phyloP scores from a whole-genome alignment of 2,113 vertebrate genomes.

The Seriola quinqueradiata region DNA sequence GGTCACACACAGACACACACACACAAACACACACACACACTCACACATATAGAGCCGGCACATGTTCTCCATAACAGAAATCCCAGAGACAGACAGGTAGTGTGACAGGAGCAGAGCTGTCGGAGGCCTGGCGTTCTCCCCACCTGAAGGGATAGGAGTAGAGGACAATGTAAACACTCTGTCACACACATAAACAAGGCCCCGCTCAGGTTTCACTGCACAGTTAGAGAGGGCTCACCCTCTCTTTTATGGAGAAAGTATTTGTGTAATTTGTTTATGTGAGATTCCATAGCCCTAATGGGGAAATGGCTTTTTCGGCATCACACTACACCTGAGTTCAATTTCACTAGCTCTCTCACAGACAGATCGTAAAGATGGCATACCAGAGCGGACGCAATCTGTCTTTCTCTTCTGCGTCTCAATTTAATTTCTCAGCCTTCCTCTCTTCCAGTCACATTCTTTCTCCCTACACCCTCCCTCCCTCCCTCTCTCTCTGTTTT shows the following conservation, averaged over 20 bases:
- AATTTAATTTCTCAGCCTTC: conserved; percentile 65
- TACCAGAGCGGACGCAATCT: conserved; percentile 70
- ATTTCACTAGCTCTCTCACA: conserved; percentile 77
- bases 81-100: conserved; percentile 72
- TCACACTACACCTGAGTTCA: conserved; percentile 80
- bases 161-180: conserved; percentile 82
- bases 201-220: conserved; percentile 75
- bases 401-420: conserved; percentile 63
- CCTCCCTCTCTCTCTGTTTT: conserved; percentile 15
- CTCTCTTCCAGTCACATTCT: conserved; percentile 48
- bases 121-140: conserved; percentile 58
- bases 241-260: conserved; percentile 78
- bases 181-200: conserved; percentile 80
- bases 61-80: conserved; percentile 76
- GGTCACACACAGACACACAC: conserved; percentile 25
- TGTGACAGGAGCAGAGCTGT: conserved; percentile 74
- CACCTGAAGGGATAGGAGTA: conserved; percentile 70
- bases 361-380: conserved; percentile 81
- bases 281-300: conserved; percentile 76
- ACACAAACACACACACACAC: neutral
- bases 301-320: conserved; percentile 76
- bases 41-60: conserved; percentile 45
- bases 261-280: conserved; percentile 84
- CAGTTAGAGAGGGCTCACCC: conserved; percentile 61
- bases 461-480: conserved; percentile 18